Percentiles rank a stretch among this genome's conserved stretches.
Evolutionary conservation across 2,888 invertebrate species (phyloP).

Genomic region (Apamea anceps): DNA sequence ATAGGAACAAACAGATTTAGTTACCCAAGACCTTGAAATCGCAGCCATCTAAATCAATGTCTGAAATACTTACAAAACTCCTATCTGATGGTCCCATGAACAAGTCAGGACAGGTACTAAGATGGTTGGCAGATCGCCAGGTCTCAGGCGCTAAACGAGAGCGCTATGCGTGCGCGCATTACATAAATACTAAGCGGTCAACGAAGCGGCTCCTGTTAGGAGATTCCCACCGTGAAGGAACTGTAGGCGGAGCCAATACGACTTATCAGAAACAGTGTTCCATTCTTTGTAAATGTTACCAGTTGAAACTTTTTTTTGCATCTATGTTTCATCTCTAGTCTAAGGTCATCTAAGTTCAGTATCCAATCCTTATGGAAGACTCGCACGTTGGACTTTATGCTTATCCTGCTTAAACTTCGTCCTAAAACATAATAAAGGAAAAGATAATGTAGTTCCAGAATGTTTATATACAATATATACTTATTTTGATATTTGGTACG

Average conservation of each 20-base stretch:
- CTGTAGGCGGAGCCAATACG: background rate
- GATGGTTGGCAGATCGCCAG: constrained; percentile 49
- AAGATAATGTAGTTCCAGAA: too few relatives aligned
- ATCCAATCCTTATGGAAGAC: too few relatives aligned
- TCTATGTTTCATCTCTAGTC: too few relatives aligned
- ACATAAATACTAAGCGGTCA: constrained; percentile 42
- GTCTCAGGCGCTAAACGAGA: constrained; percentile 47
- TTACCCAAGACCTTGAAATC: constrained; percentile 35
- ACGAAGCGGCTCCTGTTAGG: background rate
- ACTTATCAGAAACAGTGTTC: background rate
- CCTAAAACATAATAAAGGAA: too few relatives aligned
- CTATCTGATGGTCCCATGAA: constrained; percentile 17
- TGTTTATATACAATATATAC: too few relatives aligned
- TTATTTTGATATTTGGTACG: too few relatives aligned
- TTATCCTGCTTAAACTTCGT: too few relatives aligned
- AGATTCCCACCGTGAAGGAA: constrained; percentile 34
- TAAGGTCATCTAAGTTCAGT: too few relatives aligned
- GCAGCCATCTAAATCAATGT: constrained; percentile 22
- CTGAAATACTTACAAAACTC: background rate
- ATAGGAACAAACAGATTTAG: background rate
- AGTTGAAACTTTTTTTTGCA: too few relatives aligned
- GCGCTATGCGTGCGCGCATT: constrained; percentile 41
- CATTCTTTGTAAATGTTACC: background rate
- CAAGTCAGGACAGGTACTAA: constrained; percentile 45
- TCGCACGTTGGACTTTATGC: too few relatives aligned